Conservation (phyloP, 2,797 vertebrate genomes). For the Peromyscus nudipes region DNA sequence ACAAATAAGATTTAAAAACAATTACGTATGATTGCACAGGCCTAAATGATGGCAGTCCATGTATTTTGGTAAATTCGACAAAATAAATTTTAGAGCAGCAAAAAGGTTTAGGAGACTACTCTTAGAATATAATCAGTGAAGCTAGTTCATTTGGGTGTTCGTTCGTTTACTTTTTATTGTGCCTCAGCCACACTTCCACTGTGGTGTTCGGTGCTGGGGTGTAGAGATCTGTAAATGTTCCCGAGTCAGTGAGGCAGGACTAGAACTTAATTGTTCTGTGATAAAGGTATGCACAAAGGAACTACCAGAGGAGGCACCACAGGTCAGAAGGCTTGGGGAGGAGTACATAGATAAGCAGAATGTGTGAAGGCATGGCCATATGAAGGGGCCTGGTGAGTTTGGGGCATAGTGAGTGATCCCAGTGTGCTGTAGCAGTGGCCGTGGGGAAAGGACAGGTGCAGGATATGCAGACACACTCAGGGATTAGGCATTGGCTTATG, state of each 20-base stretch:
- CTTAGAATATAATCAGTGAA: not conserved
- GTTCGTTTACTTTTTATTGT: not conserved
- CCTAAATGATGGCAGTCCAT: not conserved
- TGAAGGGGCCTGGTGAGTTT: not conserved
- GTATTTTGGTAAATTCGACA: slow-evolving; percentile 21
- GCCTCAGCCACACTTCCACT: not conserved
- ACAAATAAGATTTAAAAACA: slow-evolving; percentile 30
- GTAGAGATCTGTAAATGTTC: not conserved
- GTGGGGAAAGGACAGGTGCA: not conserved
- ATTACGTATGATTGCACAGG: not conserved
- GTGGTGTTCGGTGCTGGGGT: not conserved
- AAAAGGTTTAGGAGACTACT: not conserved
- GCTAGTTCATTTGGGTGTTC: slow-evolving; percentile 15
- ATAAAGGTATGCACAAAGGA: not conserved
- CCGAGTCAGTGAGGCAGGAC: not conserved
- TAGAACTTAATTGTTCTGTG: not conserved
- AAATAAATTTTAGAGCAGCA: not conserved
- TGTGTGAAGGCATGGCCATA: not conserved
- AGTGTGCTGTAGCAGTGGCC: not conserved
- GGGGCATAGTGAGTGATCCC: not conserved
- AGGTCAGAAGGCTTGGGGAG: not conserved
- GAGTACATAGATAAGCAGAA: not conserved
- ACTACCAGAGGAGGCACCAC: not conserved
- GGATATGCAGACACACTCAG: not conserved
- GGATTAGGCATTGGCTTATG: not conserved